Base-by-base conservation (phyloP, 2,113 vertebrate species). In the Phodopus roborovskii region DNA sequence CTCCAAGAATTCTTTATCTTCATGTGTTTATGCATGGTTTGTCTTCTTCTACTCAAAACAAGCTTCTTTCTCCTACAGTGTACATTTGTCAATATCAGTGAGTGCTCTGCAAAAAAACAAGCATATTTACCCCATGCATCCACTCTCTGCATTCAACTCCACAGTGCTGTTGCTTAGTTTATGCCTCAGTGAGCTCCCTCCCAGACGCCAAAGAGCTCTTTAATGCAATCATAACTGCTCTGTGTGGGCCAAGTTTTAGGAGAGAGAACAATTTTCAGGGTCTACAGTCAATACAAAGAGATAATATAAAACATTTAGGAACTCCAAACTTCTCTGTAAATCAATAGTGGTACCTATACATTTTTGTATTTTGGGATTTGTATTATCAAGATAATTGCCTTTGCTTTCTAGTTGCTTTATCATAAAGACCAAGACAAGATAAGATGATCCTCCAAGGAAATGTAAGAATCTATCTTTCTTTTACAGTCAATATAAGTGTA, bases 341-440 rank as follows among this genome's bases (percentile, higher is more conserved):
- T 95, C 81, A 88, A 86, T 81, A 56, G 17, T 48, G 4, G 36
- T 45, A 3, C 24, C 22, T 19, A 36, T 36, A 45, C 53, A 11
- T 33, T n/a, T 75, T 58, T 30, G 33, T 58, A 1, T 50, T 58
- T 79, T 75, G 78, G 15, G 13, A 90, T 93, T 70, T 93, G 30
- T 68, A 73, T 93, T 97, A 86, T 86, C 53, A 88, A 96, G 73
- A 96, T 89, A 95, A 94, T 86, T 93, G 68, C 7, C 73, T 92
- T n/a, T 70, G 79, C 36, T 93, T 94, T 93, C 94, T 30, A 95
- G 39, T 60, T 94, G 68, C 78, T 96, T 96, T 93, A 73, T 75
- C 77, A 56, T 77, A 50, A 73, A 84, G n/a, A 90, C 36, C 45
- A 79, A 96, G 42, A 33, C 16, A 93, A 87, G 88, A 88, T 62